These are phyloP conservation scores for Endotricha flammealis DNA, from an alignment of 2,888 invertebrate genomes.

Conservation along the genomic window DNA sequence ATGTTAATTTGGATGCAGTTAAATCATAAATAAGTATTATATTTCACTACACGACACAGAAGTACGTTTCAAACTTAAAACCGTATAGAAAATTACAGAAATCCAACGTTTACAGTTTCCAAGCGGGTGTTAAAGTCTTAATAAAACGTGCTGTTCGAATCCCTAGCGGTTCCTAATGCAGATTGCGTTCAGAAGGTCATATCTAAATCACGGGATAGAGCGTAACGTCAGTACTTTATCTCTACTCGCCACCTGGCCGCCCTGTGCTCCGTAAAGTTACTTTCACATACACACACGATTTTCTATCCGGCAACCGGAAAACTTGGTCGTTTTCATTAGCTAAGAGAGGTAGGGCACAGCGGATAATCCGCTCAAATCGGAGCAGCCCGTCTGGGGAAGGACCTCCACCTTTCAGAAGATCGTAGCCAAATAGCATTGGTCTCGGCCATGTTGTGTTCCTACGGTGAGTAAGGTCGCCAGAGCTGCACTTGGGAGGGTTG, in stretches of 20 bases:
- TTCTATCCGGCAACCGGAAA: not conserved
- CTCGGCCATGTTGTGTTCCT: too few species aligned
- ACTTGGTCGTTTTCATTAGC: too few species aligned
- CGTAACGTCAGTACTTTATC: slow-evolving; percentile 68
- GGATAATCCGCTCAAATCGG: too few species aligned
- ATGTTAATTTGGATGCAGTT: too few species aligned
- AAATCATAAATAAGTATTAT: too few species aligned
- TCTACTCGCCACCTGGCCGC: slow-evolving; percentile 63
- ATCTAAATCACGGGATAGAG: slow-evolving; percentile 70
- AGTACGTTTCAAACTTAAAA: too few species aligned
- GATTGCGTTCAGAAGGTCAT: slow-evolving; percentile 69
- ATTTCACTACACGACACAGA: not conserved
- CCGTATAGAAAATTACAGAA: slow-evolving; percentile 9
- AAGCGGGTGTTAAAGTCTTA: slow-evolving; percentile 44
- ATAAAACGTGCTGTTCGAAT: slow-evolving; percentile 30
- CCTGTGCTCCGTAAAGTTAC: slow-evolving; percentile 23
- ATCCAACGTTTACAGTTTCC: slow-evolving; percentile 20
- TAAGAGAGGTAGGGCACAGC: too few species aligned
- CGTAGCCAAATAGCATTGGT: too few species aligned
- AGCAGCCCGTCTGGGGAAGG: too few species aligned
- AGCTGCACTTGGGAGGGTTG: too few species aligned
- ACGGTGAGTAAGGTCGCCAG: too few species aligned
- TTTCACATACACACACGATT: not conserved
- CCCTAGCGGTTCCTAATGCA: slow-evolving; percentile 56
- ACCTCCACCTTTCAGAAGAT: too few species aligned